A percentile compares a stretch with the other conserved stretches of the same genome.
Evolutionary conservation across 2,797 vertebrate species (phyloP).

Genomic region (Paedocypris micromegethes): DNA sequence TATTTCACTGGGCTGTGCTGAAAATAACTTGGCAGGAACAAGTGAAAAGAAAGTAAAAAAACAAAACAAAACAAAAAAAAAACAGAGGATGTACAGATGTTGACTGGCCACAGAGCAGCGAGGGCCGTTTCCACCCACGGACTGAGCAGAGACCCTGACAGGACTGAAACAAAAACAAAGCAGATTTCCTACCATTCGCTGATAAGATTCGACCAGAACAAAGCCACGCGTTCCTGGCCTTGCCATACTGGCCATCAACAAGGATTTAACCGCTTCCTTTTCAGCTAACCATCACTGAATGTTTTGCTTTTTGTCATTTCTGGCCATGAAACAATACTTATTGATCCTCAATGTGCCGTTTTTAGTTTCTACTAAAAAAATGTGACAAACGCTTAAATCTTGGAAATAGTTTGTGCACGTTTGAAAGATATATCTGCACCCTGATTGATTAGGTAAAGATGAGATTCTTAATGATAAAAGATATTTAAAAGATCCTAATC

Average conservation of each 20-base stretch:
- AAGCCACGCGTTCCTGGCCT: conserved; percentile 9
- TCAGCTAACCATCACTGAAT: not conserved
- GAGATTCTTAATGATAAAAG: no score
- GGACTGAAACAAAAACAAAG: conserved; percentile 34
- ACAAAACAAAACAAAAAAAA: conserved; percentile 32
- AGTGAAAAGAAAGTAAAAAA: conserved; percentile 33
- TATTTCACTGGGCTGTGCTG: conserved; percentile 48
- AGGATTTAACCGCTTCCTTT: conserved; percentile 4
- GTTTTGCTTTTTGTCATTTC: not conserved
- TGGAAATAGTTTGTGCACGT: no score
- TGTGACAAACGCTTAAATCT: no score
- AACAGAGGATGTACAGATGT: conserved; percentile 47
- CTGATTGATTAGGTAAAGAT: no score
- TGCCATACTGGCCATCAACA: conserved; percentile 9
- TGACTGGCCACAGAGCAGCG: conserved; percentile 22
- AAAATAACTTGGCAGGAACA: conserved; percentile 46
- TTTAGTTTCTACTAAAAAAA: no score
- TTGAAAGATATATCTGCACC: no score
- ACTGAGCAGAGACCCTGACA: conserved; percentile 8
- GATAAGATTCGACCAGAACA: conserved; percentile 37
- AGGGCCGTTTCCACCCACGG: conserved; percentile 40
- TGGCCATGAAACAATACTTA: no score
- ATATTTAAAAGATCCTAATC: no score
- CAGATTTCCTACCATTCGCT: conserved; percentile 24
- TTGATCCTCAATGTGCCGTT: no score